Evolutionary conservation across 1,140 invertebrate genomes (phyloP), one percentile per base, ranked within the genome.

Genomic region (Meloidogyne floridensis): DNA sequence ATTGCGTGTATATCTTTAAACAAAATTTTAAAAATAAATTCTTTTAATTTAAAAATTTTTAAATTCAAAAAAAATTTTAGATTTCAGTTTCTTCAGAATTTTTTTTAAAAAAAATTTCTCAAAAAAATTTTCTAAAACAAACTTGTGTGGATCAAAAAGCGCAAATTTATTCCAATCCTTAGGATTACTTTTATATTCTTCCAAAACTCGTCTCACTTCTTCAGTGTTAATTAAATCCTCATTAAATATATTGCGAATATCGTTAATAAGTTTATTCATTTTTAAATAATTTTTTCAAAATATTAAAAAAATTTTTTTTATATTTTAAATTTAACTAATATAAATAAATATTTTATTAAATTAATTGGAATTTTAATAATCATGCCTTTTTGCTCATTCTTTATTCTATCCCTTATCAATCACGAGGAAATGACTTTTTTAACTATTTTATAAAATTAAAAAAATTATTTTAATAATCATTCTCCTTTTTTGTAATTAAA

Each of bases 1-100:
- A 91, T 98, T 98, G 42, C 96, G 91, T 0, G 96, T 98, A 88
- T 98, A 98, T 84, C 95, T 96, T 79, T 82, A 69, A 11, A n/a
- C 71, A 54, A 59, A 8, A 5, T 13, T 13, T 84, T 18, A 54
- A 18, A n/a, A 32, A n/a, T 6, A 13, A 10, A 65, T 5, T 2
- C 6, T 80, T 15, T 75, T 43, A 56, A 9, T 20, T 9, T 0
- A 18, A 18, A 13, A 72, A 18, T 18, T 8, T 77, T 32, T 32
- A 2, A 32, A 32, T 32, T 32, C 32, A 32, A 32, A 32, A 32
- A n/a, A 32, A 32, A 32, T 15, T 81, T 76, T 18, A 3, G 1
- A 15, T 20, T 43, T 72, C 32, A 32, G 2, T 32, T 32, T 32
- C 2, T 32, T 32, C 32, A 32, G 32, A 32, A 32, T 32, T 32